A percentile compares a stretch with the other conserved stretches of the same genome.
These are phyloP conservation scores for Cephalopterus ornatus DNA, from an alignment of 2,113 vertebrate species.

Conservation along the genomic window DNA sequence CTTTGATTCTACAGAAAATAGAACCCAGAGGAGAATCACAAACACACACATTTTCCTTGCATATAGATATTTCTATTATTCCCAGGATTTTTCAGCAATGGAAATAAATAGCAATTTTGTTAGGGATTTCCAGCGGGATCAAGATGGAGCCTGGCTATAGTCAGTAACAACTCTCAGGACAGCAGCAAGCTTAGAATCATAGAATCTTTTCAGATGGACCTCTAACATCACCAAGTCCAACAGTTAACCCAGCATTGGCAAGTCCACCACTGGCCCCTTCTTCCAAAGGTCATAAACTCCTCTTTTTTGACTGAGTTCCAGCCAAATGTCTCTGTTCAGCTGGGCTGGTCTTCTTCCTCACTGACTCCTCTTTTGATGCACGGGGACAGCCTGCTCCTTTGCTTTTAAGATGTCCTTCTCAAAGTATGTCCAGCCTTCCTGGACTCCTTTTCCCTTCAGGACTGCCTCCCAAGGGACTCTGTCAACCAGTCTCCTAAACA, in stretches of 20 bases:
- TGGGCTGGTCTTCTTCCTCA: not conserved
- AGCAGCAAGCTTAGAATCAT: not conserved
- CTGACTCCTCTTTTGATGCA: not conserved
- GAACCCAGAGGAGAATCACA: slow-evolving; percentile 36
- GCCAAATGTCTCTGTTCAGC: not conserved
- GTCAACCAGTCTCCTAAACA: not conserved
- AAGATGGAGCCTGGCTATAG: not conserved
- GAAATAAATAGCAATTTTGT: slow-evolving; percentile 10
- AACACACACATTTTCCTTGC: not conserved
- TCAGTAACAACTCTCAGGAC: not conserved
- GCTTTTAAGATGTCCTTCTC: not conserved
- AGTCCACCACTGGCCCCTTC: not conserved
- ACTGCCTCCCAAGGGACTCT: not conserved
- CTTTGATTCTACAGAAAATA: slow-evolving; percentile 37
- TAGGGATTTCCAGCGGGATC: not conserved
- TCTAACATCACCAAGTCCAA: not conserved
- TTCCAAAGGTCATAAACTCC: not conserved
- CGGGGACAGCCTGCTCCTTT: not conserved
- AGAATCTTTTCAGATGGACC: not conserved
- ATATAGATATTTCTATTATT: slow-evolving; percentile 8
- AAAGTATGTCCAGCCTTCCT: not conserved
- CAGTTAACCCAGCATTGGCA: not conserved
- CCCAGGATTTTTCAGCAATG: not conserved
- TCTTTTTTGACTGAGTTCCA: not conserved
- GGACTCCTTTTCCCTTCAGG: not conserved